A percentile compares a stretch with the other conserved stretches of the same genome.
phyloP scores from a whole-genome alignment of 2,888 invertebrate genomes.

The Cremastinae sp. region DNA sequence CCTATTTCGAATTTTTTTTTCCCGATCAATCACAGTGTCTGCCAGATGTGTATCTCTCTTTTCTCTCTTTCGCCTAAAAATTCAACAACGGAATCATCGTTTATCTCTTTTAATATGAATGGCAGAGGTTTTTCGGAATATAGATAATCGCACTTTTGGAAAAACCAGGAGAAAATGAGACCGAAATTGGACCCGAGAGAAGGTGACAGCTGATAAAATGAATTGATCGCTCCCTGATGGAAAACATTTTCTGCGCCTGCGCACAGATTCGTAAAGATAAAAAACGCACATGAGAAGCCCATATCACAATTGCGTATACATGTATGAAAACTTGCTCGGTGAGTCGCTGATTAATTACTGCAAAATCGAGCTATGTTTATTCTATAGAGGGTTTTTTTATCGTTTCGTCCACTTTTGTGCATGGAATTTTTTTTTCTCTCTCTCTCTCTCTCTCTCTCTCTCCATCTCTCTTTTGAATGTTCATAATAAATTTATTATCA shows the following conservation, averaged over 20 bases:
- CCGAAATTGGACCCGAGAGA: constrained; percentile 62
- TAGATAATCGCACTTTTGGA: constrained; percentile 12
- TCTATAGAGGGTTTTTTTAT: constrained; percentile 28
- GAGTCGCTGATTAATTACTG: constrained; percentile 57
- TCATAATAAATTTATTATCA: constrained; percentile 47
- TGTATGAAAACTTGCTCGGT: constrained; percentile 25
- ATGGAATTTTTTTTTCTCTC: constrained; percentile 7
- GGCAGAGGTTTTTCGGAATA: neutral
- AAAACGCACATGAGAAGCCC: neutral
- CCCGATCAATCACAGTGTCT: neutral
- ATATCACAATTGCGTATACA: constrained; percentile 33
- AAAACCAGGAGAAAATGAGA: constrained; percentile 5
- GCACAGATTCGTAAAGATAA: neutral
- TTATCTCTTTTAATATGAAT: neutral
- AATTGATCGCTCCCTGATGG: constrained; percentile 64
- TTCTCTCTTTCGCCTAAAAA: neutral
- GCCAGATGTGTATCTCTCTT: neutral
- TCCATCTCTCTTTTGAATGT: constrained; percentile 1
- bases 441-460: constrained; percentile 35
- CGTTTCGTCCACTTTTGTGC: constrained; percentile 35
- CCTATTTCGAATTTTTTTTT: neutral
- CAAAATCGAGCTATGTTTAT: constrained; percentile 43
- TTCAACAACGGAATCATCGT: constrained; percentile 12
- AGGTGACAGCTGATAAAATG: constrained; percentile 64
- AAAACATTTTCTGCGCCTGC: constrained; percentile 50